phyloP scores from a whole-genome alignment of 1,140 invertebrate genomes.

The Phenacoccus solenopsis region DNA sequence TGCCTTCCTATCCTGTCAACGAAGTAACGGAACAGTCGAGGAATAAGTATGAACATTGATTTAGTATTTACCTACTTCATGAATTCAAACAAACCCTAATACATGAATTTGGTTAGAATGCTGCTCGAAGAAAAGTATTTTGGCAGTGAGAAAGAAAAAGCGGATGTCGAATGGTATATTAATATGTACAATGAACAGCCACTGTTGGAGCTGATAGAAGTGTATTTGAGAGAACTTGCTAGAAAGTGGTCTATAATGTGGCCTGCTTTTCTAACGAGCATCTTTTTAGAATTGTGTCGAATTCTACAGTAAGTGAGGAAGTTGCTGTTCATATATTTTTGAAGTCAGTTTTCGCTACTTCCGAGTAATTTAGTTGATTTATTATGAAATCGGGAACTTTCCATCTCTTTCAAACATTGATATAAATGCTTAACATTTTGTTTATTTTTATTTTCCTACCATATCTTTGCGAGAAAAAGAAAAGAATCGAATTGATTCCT shows the following conservation, averaged over 20 bases:
- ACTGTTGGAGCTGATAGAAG: conserved; percentile 19
- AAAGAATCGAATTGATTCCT: too few relatives aligned
- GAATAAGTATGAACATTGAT: not conserved
- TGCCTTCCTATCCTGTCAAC: not conserved
- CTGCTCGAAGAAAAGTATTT: conserved; percentile 42
- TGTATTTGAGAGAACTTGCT: conserved; percentile 6
- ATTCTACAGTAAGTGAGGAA: conserved; percentile 18
- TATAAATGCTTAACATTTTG: too few relatives aligned
- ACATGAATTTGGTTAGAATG: conserved; percentile 14
- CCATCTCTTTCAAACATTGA: too few relatives aligned
- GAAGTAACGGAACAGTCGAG: not conserved
- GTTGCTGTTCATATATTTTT: not conserved
- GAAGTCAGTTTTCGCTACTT: too few relatives aligned
- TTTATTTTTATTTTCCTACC: too few relatives aligned
- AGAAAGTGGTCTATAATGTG: conserved; percentile 21
- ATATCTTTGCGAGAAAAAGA: too few relatives aligned
- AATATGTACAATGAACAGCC: conserved; percentile 31
- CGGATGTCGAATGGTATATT: conserved; percentile 51
- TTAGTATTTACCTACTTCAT: not conserved
- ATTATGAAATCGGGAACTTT: too few relatives aligned
- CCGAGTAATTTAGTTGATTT: too few relatives aligned
- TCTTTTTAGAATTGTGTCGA: conserved; percentile 21
- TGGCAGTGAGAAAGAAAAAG: conserved; percentile 45
- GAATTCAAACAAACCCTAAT: too few relatives aligned
- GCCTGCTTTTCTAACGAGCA: conserved; percentile 14